phyloP scores from a whole-genome alignment of 2,888 invertebrate genomes.

The Baronia brevicornis region DNA sequence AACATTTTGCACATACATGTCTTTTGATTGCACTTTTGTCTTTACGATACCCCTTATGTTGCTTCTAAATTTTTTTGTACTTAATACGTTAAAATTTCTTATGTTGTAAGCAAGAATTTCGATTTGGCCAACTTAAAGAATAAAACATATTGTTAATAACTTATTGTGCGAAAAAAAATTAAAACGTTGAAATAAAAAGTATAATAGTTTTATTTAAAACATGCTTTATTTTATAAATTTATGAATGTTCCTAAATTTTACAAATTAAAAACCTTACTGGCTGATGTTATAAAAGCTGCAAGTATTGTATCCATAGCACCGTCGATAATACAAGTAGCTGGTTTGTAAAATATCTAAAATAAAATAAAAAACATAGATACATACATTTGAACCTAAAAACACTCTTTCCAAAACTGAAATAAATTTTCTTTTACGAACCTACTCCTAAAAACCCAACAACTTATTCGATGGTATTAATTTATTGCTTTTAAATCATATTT shows the following conservation, averaged over 20 bases:
- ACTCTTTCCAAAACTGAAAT: no score
- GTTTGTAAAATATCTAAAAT: constrained; percentile 65
- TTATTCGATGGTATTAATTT: no score
- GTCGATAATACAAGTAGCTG: constrained; percentile 68
- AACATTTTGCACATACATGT: constrained; percentile 34
- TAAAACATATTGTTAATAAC: not conserved
- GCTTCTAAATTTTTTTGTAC: no score
- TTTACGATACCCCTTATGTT: constrained; percentile 28
- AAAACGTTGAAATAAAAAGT: constrained; percentile 6
- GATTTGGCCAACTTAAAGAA: constrained; percentile 64
- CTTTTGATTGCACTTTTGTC: constrained; percentile 23
- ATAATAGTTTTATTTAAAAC: constrained; percentile 7
- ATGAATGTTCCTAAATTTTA: no score
- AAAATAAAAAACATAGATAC: not conserved
- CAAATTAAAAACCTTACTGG: constrained; percentile 41
- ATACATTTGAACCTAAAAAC: no score
- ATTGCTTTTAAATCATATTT: no score
- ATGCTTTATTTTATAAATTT: no score
- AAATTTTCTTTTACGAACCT: no score
- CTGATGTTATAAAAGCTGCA: constrained; percentile 61
- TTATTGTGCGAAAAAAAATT: not conserved
- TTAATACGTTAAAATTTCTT: constrained; percentile 51
- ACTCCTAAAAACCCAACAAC: no score
- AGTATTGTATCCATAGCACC: constrained; percentile 67
- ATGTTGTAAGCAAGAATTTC: constrained; percentile 63